Conservation (phyloP, 2,888 invertebrate genomes). For the Rhagonycha fulva region DNA sequence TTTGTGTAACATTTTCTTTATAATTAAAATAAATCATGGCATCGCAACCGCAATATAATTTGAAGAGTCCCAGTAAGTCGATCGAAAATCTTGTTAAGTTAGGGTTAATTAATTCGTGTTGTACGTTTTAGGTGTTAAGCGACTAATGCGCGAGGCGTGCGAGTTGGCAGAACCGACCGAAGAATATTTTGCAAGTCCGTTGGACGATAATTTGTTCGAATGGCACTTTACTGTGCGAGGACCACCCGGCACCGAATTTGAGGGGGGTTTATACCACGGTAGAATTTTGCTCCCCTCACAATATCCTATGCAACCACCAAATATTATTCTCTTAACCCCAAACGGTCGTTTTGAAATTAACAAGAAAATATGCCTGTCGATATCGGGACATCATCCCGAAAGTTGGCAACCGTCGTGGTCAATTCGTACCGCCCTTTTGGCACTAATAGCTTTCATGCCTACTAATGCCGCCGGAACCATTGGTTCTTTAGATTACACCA, state of each 20-base stretch:
- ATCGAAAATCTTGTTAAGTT: not conserved
- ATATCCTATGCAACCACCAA: conserved; percentile 97
- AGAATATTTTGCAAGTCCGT: conserved; percentile 85
- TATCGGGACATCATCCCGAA: conserved; percentile 96
- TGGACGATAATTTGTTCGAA: conserved; percentile 95
- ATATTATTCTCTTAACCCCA: conserved; percentile 89
- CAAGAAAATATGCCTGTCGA: conserved; percentile 93
- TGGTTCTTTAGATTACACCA: conserved; percentile 85
- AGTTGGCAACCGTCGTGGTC: conserved; percentile 98
- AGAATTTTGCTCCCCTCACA: conserved; percentile 89
- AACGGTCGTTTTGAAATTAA: conserved; percentile 93
- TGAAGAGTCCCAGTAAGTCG: conserved; percentile 63
- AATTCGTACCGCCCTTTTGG: conserved; percentile 88
- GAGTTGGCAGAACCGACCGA: conserved; percentile 87
- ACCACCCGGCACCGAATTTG: conserved; percentile 86
- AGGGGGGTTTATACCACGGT: conserved; percentile 90
- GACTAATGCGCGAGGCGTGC: conserved; percentile 88
- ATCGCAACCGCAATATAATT: conserved; percentile 62
- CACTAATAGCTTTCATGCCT: conserved; percentile 94
- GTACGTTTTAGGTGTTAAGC: conserved; percentile 78
- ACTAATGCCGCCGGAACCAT: conserved; percentile 88
- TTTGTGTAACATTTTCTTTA: not conserved
- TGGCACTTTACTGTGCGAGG: conserved; percentile 97
- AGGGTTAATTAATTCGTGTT: not conserved
- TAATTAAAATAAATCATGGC: conserved; percentile 47